phyloP scores from a whole-genome alignment of 2,797 vertebrate genomes.

The Epinephelus awoara region DNA sequence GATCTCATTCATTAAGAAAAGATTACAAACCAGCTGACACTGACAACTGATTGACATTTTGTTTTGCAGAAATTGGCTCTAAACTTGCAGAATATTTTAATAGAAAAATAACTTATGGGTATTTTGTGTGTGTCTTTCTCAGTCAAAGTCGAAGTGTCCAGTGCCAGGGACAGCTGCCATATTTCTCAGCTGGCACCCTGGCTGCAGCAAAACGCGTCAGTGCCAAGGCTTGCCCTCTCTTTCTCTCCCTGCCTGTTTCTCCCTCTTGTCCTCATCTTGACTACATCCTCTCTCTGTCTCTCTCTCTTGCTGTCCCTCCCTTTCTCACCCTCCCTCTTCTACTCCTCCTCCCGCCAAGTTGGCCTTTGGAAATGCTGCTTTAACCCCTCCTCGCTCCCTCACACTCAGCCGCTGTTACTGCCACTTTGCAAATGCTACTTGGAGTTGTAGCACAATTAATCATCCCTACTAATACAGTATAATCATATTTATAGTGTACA shows the following conservation, averaged over 20 bases:
- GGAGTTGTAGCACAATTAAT: slow-evolving; percentile 26
- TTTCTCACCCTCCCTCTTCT: not conserved
- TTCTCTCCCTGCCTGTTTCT: slow-evolving; percentile 13
- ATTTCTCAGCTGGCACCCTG: slow-evolving; percentile 56
- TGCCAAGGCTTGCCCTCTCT: slow-evolving; percentile 53
- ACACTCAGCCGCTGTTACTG: not conserved
- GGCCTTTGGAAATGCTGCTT: slow-evolving; percentile 34
- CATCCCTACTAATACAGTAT: not conserved
- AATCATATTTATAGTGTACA: not conserved
- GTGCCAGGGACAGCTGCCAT: slow-evolving; percentile 56
- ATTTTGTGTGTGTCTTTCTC: slow-evolving; percentile 27
- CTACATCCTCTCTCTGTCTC: slow-evolving; percentile 23
- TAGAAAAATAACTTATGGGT: slow-evolving; percentile 29
- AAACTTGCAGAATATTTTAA: not conserved
- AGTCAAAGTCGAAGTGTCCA: slow-evolving; percentile 59
- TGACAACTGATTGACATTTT: not conserved
- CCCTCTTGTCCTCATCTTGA: slow-evolving; percentile 31
- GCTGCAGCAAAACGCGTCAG: slow-evolving; percentile 41
- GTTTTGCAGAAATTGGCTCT: not conserved
- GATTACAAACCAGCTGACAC: not conserved
- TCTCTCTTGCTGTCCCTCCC: not conserved
- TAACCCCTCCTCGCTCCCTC: slow-evolving; percentile 13
- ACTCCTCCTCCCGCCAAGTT: slow-evolving; percentile 8
- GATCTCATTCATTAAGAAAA: not conserved
- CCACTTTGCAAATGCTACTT: slow-evolving; percentile 26